Evolutionary conservation across 2,113 vertebrate genomes (phyloP), one percentile per base, ranked within the genome.

Genomic region (Heterochromis multidens): DNA sequence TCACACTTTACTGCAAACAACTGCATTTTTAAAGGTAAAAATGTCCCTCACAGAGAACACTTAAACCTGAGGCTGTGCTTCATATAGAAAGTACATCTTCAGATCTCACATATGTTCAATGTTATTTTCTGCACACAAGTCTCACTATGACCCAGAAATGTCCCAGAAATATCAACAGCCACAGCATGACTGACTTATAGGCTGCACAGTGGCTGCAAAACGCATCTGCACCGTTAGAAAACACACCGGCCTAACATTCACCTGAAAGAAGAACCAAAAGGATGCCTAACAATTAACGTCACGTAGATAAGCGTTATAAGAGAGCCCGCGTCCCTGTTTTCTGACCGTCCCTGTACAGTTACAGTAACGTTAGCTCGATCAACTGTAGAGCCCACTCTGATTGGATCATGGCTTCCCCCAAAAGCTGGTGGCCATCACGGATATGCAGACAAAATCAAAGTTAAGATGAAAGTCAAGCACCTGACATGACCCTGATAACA

Each of bases 331-430:
- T 8, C 25, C 2, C 14, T 3, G 43, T 40, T 54, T 76, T 6
- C 5, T 12, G 9, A 19, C 2, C 1, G 19, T 43, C 4, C 9
- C 7, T 3, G 61, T 25, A 62, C 80, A 23, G 65, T 80, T 59
- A 58, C 79, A 52, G 35, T 31, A 74, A 58, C 79, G 63, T 72
- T 90, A 89, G 81, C 80, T 62, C 3, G 67, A 31, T n/a, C 12
- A 27, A 62, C n/a, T 57, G 72, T 12, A 37, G 23, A 76, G 63
- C 70, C 62, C 59, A 67, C 67, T 88, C 83, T 92, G 93, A 94
- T 89, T 92, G 88, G 91, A 93, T 95, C 93, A 93, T 95, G 93
- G 91, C 88, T 93, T 90, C 87, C 81, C 65, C 77, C 31, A 91
- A 89, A 86, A 90, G 81, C 81, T 77, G 89, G 89, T 91, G 80